Evolutionary conservation across 2,888 invertebrate genomes (phyloP).

Genomic region (Volucella bombylans): DNA sequence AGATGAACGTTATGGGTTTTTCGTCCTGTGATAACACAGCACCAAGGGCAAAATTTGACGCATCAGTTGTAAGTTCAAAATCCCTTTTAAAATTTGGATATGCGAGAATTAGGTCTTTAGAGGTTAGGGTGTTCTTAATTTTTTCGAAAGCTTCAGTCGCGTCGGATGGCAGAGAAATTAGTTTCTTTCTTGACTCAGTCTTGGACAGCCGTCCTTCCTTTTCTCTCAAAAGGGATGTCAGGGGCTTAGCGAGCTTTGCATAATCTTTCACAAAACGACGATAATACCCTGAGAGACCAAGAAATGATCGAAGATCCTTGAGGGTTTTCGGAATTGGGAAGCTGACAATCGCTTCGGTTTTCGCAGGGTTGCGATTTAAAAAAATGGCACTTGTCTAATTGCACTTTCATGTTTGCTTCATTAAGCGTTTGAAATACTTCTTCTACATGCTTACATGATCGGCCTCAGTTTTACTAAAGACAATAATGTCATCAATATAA

Average conservation of each 20-base stretch:
- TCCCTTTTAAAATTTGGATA: slow-evolving; percentile 42
- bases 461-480: too few species aligned
- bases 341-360: slow-evolving; percentile 58
- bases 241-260: slow-evolving; percentile 54
- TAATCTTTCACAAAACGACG: slow-evolving; percentile 59
- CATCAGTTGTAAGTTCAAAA: too few species aligned
- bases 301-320: slow-evolving; percentile 61
- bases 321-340: slow-evolving; percentile 61
- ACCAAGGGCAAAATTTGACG: too few species aligned
- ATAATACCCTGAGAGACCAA: slow-evolving; percentile 67
- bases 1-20: too few species aligned
- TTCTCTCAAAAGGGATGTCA: slow-evolving; percentile 65
- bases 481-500: too few species aligned
- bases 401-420: too few species aligned
- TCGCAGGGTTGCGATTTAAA: slow-evolving; percentile 48
- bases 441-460: too few species aligned
- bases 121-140: slow-evolving; percentile 39
- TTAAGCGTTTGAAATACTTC: too few species aligned
- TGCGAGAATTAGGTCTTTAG: slow-evolving; percentile 23
- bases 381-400: slow-evolving; percentile 30
- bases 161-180: slow-evolving; percentile 7
- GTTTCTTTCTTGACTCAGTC: slow-evolving; percentile 40
- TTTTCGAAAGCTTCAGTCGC: slow-evolving; percentile 26
- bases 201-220: slow-evolving; percentile 51
- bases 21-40: too few species aligned